Evolutionary conservation across 1,140 invertebrate genomes (phyloP), one percentile per base, ranked within the genome.

Genomic region (Penaeus indicus): DNA sequence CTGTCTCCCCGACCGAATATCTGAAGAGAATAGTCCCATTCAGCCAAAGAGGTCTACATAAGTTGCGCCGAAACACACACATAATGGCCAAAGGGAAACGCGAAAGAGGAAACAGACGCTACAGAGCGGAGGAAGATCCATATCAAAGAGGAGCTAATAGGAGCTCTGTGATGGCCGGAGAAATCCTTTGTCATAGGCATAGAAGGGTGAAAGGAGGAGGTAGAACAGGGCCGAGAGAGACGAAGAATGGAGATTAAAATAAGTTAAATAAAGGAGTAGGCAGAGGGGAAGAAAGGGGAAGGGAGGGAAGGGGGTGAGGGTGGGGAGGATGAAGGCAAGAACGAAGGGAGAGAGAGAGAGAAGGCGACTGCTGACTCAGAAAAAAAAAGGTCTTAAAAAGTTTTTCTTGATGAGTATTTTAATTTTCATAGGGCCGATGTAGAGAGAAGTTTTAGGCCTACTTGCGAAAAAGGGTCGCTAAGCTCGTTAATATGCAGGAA

Each of bases 401-500:
- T 54, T 69, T 84, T 84, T 38, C 27, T 61, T 84, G 81, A 84
- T 42, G 63, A 84, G 82, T 69, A 67, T 84, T 84, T 84, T 84
- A 84, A 84, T 84, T 84, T 84, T 84, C 63, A 84, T 84, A 84
- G 63, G 82, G 25, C 82, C 27, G 19, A 32, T 47, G 32, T 64
- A 38, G 38, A 69, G 63, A 64, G 60, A 84, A 84, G 82, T 84
- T 84, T 84, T 84, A 84, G 82, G 82, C 63, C 82, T 84, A 84
- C 22, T 25, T 42, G 42, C 47, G 38, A 32, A 84, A 22, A 38
- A 60, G 79, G 79, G 47, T 61, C 62, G n/a, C 38, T 38, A 69
- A 63, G 81, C 81, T 84, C n/a, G 82, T 84, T 84, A 69, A 69
- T 84, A 84, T 84, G 82, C 82, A 84, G 82, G 82, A 69, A 84